A percentile compares a stretch with the other conserved stretches of the same genome.
These are phyloP conservation scores for Palythoa grandiflora DNA, from an alignment of 92 coral and sea anemone species.

Conservation along the genomic window DNA sequence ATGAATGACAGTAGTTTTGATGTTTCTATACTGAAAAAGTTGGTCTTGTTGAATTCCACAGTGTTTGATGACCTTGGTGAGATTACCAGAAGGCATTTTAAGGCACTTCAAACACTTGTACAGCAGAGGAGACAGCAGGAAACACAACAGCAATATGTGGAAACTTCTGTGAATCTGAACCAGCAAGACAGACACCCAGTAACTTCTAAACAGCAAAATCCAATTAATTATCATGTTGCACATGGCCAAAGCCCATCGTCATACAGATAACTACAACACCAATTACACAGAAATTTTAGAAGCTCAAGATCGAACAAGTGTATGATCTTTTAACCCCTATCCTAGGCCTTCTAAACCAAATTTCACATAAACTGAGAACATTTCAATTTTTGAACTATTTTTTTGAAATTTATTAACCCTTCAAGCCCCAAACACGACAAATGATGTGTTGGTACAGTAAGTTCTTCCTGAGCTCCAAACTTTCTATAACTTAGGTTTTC, in stretches of 20 bases:
- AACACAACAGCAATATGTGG: conserved; percentile 8
- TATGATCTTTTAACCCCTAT: neutral
- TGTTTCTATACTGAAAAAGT: neutral
- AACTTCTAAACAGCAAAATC: neutral
- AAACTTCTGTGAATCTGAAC: conserved; percentile 11
- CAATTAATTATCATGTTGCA: neutral
- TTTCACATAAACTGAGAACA: too few relatives aligned
- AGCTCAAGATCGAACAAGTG: neutral
- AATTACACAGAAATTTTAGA: neutral
- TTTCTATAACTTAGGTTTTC: too few relatives aligned
- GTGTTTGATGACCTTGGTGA: conserved; percentile 98
- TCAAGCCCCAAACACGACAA: too few relatives aligned
- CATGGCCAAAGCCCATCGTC: conserved; percentile 11
- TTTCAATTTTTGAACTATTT: too few relatives aligned
- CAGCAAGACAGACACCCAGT: conserved; percentile 17
- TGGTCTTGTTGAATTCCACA: conserved; percentile 3
- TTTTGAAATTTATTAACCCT: too few relatives aligned
- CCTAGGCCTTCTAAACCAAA: too few relatives aligned
- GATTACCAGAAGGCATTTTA: conserved; percentile 90
- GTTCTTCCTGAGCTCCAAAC: too few relatives aligned
- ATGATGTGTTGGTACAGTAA: too few relatives aligned
- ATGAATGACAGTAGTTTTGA: neutral
- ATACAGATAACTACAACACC: conserved; percentile 16
- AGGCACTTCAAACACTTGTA: conserved; percentile 83
- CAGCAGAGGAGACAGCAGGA: conserved; percentile 65